Evolutionary conservation across 2,113 vertebrate genomes (phyloP), one percentile per base, ranked within the genome.

Genomic region (Irena cyanogastra): DNA sequence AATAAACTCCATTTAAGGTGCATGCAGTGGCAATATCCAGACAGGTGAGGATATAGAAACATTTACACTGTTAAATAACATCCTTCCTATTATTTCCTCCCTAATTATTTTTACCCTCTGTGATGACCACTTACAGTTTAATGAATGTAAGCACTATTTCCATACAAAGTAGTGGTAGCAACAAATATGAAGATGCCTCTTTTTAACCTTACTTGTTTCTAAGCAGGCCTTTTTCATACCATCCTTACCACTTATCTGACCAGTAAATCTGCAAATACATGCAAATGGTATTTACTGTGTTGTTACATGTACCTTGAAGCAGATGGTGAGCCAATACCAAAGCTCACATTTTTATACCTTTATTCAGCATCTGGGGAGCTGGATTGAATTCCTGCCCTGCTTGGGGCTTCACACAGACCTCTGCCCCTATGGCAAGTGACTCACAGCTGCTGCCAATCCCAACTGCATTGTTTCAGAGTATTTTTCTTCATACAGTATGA

Each of bases 201-300:
- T 95, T 95, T 87, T 65, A 82, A 49, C 3, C 0, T 50, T 76
- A 23, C 53, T 80, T 92, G 24, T 87, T 84, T 85, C 84, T 72
- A 60, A 83, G 81, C 33, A 91, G 57, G 24, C 57, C 37, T 84
- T 91, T 87, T 90, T 83, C 66, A 72, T 93, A n/a, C 85, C 92
- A 83, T 61, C 45, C 63, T 90, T 66, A 61, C 85, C 75, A n/a
- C 79, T 93, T 95, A 96, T 93, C 96, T 92, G 64, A 83, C 90
- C 86, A 54, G 74, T 66, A 74, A 85, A 95, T 94, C 94, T 95
- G 79, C 83, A 81, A 77, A 83, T 60, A 64, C 74, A 44, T 45
- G 57, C 93, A 76, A 72, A 77, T 0, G 23, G 81, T 79, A 87
- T 91, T 95, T 85, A 93, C 70, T 85, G n/a, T 93, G 93, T 83